These are phyloP conservation scores for Tinea semifulvella DNA, from an alignment of 2,888 invertebrate species.

Conservation along the genomic window DNA sequence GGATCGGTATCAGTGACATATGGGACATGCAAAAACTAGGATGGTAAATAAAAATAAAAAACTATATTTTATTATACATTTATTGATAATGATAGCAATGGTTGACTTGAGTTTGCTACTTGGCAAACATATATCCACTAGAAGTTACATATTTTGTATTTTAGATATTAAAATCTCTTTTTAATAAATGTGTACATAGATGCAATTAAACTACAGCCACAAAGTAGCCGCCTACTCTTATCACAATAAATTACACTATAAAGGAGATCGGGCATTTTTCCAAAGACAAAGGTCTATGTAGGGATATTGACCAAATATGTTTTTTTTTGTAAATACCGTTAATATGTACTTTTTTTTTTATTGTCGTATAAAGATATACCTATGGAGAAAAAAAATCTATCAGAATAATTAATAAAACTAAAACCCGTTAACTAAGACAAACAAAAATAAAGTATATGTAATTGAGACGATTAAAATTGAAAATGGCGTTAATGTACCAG, in stretches of 20 bases:
- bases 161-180: slow-evolving; percentile 62
- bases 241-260: slow-evolving; percentile 35
- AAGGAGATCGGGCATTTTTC: background rate
- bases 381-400: too few species aligned
- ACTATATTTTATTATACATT: slow-evolving; percentile 59
- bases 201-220: slow-evolving; percentile 52
- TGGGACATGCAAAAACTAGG: too few species aligned
- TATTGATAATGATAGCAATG: slow-evolving; percentile 67
- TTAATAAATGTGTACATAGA: slow-evolving; percentile 52
- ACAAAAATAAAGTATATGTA: too few species aligned
- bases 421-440: too few species aligned
- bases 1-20: too few species aligned
- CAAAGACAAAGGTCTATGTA: background rate
- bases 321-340: too few species aligned
- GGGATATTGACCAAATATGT: too few species aligned
- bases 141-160: slow-evolving; percentile 55
- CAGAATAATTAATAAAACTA: too few species aligned
- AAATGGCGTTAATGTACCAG: too few species aligned
- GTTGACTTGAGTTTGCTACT: slow-evolving; percentile 64
- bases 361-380: too few species aligned
- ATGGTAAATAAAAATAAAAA: slow-evolving; percentile 27
- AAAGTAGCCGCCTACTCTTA: slow-evolving; percentile 55
- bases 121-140: slow-evolving; percentile 66
- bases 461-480: too few species aligned
- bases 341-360: too few species aligned